Percentiles rank a stretch among this genome's conserved stretches.
Conservation (phyloP, 2,888 invertebrate species). For the Pomacea canaliculata region DNA sequence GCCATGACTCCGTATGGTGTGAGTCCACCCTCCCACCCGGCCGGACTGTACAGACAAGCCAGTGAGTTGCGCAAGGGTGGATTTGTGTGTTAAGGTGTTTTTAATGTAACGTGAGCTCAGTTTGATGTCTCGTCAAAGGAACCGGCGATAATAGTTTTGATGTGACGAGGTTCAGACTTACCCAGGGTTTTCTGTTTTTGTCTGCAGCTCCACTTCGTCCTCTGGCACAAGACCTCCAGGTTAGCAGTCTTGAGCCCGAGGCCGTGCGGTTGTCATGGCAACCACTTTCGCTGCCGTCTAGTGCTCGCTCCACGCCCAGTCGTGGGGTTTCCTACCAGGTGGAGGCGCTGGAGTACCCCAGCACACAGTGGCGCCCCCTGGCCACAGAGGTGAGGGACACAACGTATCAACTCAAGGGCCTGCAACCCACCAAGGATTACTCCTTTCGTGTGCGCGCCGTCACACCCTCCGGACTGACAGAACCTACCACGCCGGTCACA, state of each 20-base stretch:
- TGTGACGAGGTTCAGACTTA: too few relatives aligned
- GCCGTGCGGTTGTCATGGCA: constrained; percentile 56
- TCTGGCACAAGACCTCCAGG: constrained; percentile 35
- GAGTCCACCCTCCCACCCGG: constrained; percentile 90
- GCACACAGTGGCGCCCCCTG: constrained; percentile 60
- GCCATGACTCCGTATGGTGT: constrained; percentile 97
- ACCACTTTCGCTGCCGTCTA: constrained; percentile 39
- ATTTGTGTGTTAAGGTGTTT: neutral
- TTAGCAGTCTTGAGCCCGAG: constrained; percentile 42
- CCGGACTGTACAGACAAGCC: constrained; percentile 41
- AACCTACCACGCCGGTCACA: constrained; percentile 84
- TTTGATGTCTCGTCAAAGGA: too few relatives aligned
- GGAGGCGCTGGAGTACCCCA: constrained; percentile 54
- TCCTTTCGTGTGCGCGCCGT: constrained; percentile 95
- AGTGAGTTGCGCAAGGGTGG: constrained; percentile 35
- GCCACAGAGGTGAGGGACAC: constrained; percentile 54
- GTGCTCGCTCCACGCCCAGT: constrained; percentile 30
- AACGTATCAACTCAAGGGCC: constrained; percentile 43
- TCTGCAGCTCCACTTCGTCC: constrained; percentile 43
- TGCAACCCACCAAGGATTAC: constrained; percentile 80
- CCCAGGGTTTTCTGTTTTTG: neutral
- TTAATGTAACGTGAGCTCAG: neutral
- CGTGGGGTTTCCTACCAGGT: constrained; percentile 53
- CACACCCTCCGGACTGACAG: constrained; percentile 86
- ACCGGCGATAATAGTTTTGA: too few relatives aligned